Percentiles rank a stretch among this genome's conserved stretches.
Evolutionary conservation across 2,888 invertebrate genomes (phyloP).

Genomic region (Drosophila atripex): DNA sequence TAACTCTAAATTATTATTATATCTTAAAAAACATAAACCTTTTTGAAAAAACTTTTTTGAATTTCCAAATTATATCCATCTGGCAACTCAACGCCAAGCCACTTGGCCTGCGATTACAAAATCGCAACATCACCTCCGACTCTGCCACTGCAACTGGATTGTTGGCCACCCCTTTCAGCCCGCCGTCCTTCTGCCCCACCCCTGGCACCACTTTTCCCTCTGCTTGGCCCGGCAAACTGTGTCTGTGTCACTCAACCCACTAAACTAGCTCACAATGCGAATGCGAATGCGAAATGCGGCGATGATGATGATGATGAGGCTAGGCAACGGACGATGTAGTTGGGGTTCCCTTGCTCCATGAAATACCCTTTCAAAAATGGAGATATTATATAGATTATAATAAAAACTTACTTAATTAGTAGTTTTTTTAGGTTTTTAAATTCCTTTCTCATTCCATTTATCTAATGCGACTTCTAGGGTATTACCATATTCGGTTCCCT

Average conservation of each 20-base stretch:
- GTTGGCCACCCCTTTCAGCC: conserved; percentile 42
- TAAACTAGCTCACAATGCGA: conserved; percentile 73
- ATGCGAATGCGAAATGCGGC: conserved; percentile 23
- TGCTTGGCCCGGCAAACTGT: conserved; percentile 62
- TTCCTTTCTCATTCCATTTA: background rate
- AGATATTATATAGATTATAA: background rate
- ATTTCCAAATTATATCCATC: background rate
- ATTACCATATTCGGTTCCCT: background rate
- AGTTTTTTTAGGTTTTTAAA: too few relatives aligned
- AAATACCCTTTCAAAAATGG: background rate
- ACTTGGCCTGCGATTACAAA: conserved; percentile 46
- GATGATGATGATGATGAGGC: conserved; percentile 20
- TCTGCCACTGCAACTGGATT: conserved; percentile 17
- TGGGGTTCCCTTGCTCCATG: background rate
- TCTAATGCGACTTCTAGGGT: background rate
- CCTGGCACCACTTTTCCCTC: background rate
- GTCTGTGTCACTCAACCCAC: conserved; percentile 79
- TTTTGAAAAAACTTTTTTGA: background rate
- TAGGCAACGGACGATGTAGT: conserved; percentile 13
- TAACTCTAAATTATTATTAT: too few relatives aligned
- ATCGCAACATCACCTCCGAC: conserved; percentile 30
- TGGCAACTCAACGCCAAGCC: conserved; percentile 33
- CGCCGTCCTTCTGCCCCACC: background rate
- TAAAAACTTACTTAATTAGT: too few relatives aligned
- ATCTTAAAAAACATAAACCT: background rate